Percentiles rank a stretch among this genome's conserved stretches.
phyloP scores from a whole-genome alignment of 1,140 invertebrate species.

The Cydia amplana region DNA sequence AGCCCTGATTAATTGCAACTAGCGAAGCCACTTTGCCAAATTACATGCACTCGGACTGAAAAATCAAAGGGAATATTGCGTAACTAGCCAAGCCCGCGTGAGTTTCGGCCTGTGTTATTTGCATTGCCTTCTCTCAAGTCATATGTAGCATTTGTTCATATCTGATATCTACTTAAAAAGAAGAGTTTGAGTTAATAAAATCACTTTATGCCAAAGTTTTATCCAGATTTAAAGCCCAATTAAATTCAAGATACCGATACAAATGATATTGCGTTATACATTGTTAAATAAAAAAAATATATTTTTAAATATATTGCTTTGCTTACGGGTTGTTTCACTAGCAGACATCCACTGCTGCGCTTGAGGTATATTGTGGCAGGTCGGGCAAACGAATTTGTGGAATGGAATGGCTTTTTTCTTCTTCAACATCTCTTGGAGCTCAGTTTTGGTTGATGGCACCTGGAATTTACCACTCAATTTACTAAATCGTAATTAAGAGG shows the following conservation, averaged over 20 bases:
- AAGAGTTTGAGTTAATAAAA: no score
- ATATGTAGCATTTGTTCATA: no score
- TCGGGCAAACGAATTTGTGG: slow-evolving; percentile 93
- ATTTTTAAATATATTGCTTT: slow-evolving; percentile 33
- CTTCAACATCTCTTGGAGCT: slow-evolving; percentile 87
- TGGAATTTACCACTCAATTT: slow-evolving; percentile 43
- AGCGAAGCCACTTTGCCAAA: slow-evolving; percentile 43
- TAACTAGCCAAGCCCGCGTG: not conserved
- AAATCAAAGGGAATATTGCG: not conserved
- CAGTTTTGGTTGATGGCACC: slow-evolving; percentile 87
- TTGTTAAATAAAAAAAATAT: no score
- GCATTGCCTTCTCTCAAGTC: no score
- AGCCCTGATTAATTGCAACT: slow-evolving; percentile 64
- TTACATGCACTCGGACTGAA: not conserved
- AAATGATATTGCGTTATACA: no score
- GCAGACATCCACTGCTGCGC: slow-evolving; percentile 90
- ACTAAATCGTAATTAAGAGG: not conserved
- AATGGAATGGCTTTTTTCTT: slow-evolving; percentile 92
- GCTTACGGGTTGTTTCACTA: slow-evolving; percentile 81
- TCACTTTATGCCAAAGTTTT: no score
- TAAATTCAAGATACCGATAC: no score
- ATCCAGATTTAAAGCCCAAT: no score
- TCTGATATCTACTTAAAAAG: no score
- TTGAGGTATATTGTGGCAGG: slow-evolving; percentile 93
- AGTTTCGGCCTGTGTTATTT: no score